These are phyloP conservation scores for Pipistrellus pipistrellus DNA, from an alignment of 2,797 vertebrate species.

Conservation along the genomic window DNA sequence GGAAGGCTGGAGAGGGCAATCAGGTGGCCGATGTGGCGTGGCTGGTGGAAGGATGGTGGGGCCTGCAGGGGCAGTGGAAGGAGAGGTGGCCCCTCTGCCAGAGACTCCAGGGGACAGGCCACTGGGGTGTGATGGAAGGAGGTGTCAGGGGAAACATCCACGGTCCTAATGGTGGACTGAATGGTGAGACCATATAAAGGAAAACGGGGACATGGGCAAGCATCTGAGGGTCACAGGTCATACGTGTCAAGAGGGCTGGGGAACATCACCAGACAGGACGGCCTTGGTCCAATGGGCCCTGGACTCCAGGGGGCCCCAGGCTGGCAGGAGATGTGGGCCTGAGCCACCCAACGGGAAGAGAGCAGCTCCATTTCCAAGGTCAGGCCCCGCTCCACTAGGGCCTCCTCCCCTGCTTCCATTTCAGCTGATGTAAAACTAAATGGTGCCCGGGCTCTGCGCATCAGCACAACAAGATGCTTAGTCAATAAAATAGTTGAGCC, in stretches of 20 bases:
- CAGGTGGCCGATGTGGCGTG: accelerated
- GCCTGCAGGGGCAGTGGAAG: not conserved
- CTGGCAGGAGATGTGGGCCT: not conserved
- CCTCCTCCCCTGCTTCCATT: slow-evolving; percentile 81
- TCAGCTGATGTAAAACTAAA: slow-evolving; percentile 86
- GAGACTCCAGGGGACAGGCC: not conserved
- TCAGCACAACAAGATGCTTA: slow-evolving; percentile 94
- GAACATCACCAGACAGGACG: accelerated
- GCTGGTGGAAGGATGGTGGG: not conserved
- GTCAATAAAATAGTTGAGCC: slow-evolving; percentile 95
- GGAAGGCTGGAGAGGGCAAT: not conserved
- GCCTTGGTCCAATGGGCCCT: not conserved
- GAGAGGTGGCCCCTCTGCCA: not conserved
- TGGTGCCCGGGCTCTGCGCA: slow-evolving; percentile 88
- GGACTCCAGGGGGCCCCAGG: not conserved
- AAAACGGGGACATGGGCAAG: not conserved
- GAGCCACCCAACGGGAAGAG: not conserved
- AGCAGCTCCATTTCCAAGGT: slow-evolving; percentile 36
- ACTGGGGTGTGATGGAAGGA: not conserved
- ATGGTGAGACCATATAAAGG: not conserved
- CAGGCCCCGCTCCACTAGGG: not conserved
- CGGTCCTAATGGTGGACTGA: not conserved
- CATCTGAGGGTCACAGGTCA: not conserved
- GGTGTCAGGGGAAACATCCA: not conserved
- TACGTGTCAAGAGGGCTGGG: not conserved